Evolutionary conservation across 2,888 invertebrate genomes (phyloP).

Genomic region (Cheiracanthium punctorium): DNA sequence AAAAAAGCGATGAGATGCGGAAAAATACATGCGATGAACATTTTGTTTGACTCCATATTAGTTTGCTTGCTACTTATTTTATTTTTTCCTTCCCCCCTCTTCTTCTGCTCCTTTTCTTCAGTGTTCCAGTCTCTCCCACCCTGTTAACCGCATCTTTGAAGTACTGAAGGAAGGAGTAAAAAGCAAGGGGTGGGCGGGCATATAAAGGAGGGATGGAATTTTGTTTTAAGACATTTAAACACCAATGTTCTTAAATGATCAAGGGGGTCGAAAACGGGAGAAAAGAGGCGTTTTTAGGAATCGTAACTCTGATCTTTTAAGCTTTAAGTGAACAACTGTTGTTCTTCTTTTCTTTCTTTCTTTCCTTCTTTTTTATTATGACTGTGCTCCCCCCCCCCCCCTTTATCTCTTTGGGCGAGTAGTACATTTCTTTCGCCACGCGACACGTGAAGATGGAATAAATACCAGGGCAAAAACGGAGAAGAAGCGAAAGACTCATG

Average conservation of each 20-base stretch:
- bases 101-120: slow-evolving; percentile 22
- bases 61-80: slow-evolving; percentile 51
- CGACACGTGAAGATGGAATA: slow-evolving; percentile 37
- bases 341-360: slow-evolving; percentile 27
- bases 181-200: background rate
- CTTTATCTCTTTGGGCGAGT: too few species aligned
- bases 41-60: slow-evolving; percentile 68
- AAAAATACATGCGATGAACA: slow-evolving; percentile 65
- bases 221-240: slow-evolving; percentile 69
- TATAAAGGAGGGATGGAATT: slow-evolving; percentile 15
- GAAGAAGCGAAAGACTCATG: slow-evolving; percentile 36
- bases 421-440: too few species aligned
- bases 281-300: slow-evolving; percentile 59
- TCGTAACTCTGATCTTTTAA: slow-evolving; percentile 63
- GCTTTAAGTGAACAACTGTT: slow-evolving; percentile 69
- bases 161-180: background rate
- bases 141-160: slow-evolving; percentile 5
- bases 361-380: slow-evolving; percentile 14
- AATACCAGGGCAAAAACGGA: slow-evolving; percentile 26
- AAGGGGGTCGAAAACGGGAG: slow-evolving; percentile 19
- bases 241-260: slow-evolving; percentile 67
- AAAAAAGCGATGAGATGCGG: slow-evolving; percentile 60
- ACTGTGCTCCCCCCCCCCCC: background rate
- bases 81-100: slow-evolving; percentile 55
- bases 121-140: slow-evolving; percentile 29